A percentile compares a stretch with the other conserved stretches of the same genome.
Evolutionary conservation across 2,797 vertebrate species (phyloP).

Genomic region (Sphenopsis melanotis): DNA sequence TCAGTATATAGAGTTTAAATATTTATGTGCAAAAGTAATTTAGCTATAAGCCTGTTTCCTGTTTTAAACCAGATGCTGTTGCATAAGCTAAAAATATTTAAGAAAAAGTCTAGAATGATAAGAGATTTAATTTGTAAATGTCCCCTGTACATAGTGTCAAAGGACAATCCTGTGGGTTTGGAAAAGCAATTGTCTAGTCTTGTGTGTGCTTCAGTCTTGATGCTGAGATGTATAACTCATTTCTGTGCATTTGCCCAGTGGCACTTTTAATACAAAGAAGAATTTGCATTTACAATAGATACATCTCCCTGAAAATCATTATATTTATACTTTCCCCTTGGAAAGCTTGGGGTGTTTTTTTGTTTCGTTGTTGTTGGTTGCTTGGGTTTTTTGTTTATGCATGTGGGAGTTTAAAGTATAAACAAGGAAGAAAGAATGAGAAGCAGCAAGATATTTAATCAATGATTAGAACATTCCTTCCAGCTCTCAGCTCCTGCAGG

Average conservation of each 20-base stretch:
- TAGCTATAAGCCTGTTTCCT: conserved; percentile 68
- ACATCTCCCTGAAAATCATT: not conserved
- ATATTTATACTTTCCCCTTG: not conserved
- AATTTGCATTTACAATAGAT: not conserved
- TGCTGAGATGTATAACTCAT: not conserved
- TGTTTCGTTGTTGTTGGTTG: not conserved
- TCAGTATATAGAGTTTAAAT: conserved; percentile 63
- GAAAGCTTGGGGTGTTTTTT: not conserved
- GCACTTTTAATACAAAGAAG: not conserved
- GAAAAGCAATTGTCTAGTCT: not conserved
- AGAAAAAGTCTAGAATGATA: conserved; percentile 53
- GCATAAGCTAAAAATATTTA: conserved; percentile 63
- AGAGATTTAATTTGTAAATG: conserved; percentile 51
- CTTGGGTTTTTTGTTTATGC: not conserved
- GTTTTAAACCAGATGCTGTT: conserved; percentile 65
- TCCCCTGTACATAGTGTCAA: not conserved
- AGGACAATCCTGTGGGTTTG: conserved; percentile 3
- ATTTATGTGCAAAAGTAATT: conserved; percentile 67
- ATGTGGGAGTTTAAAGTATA: not conserved
- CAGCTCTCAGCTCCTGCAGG: not conserved
- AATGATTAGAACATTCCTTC: not conserved
- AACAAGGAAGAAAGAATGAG: not conserved
- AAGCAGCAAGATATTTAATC: not conserved
- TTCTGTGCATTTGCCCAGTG: not conserved
- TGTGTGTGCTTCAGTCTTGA: not conserved